Base-by-base conservation (phyloP, 2,113 vertebrate species). In the Eulacestoma nigropectus region DNA sequence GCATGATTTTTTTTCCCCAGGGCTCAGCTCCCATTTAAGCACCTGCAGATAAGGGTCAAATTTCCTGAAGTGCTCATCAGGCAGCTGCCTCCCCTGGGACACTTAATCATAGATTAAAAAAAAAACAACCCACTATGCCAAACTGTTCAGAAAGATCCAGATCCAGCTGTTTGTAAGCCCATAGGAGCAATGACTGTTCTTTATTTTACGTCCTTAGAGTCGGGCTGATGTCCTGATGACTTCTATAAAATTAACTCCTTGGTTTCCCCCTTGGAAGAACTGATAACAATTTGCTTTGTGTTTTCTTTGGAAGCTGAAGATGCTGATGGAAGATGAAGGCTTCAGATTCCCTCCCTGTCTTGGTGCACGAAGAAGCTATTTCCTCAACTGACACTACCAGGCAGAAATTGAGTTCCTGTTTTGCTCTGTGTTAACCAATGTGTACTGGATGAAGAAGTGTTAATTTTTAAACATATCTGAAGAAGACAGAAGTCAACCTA, bases 31-130 rank as follows among this genome's bases (percentile, higher is more conserved):
- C 76, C 37, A 53, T 93, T 96, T 90, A 89, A 63, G 55, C 95
- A 96, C 93, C 95, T 96, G 90, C 93, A 94, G 83, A 96, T 89
- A 94, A 96, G 95, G 93, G 95, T 76, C 92, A 95, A 86, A 96
- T 96, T 96, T 96, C 86, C 90, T 81, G 88, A 95, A 96, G 92
- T 76, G 73, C 56, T 95, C 79, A 90, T 96, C 88, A 95, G 68
- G 70, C 83, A 94, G 83, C 95, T 97, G 95, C 44, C 49, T 94
- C 79, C 76, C 57, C 46, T 60, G 79, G 41, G 87, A 90, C 47
- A 74, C 17, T 67, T 77, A 76, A 90, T 83, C 76, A 79, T 5
- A 59, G 74, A 47, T 56, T 27, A 3, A 6, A 15, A 49, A 60
- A 39, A 62, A 25, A 63, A 62, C 11, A 25, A 39, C 44, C n/a